A percentile compares a stretch with the other conserved stretches of the same genome.
phyloP scores from a whole-genome alignment of 2,888 invertebrate genomes.

The Sinodicranocentrus sp. region DNA sequence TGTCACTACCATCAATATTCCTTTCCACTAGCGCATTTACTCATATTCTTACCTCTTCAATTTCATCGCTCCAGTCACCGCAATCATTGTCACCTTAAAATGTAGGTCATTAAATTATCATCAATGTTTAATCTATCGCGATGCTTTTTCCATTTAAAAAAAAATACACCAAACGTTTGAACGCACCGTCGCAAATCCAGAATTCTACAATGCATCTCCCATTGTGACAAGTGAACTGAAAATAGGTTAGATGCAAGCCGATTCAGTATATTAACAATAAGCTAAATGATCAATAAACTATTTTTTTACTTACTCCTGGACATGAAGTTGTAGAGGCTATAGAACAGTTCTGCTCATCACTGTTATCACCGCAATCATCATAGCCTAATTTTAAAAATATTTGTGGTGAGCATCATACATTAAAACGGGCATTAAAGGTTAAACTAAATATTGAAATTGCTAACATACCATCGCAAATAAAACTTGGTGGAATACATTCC shows the following conservation, averaged over 20 bases:
- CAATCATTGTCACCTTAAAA: constrained; percentile 8
- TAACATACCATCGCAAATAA: constrained; percentile 11
- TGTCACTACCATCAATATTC: not conserved
- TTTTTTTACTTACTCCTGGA: constrained; percentile 38
- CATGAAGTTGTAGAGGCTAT: constrained; percentile 9
- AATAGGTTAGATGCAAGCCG: not conserved
- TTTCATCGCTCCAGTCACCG: constrained; percentile 32
- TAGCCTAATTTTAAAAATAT: not conserved
- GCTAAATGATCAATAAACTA: too few species aligned
- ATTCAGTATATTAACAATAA: too few species aligned
- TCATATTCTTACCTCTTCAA: constrained; percentile 34
- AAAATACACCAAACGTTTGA: too few species aligned
- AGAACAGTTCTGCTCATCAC: constrained; percentile 21
- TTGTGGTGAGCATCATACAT: not conserved
- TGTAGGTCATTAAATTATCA: not conserved
- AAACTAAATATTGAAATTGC: not conserved
- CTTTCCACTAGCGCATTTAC: not conserved
- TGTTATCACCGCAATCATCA: not conserved
- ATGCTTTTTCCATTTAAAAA: too few species aligned
- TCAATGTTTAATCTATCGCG: too few species aligned
- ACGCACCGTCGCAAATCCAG: constrained; percentile 14
- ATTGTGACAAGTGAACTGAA: not conserved
- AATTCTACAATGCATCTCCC: not conserved
- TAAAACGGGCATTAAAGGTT: not conserved
- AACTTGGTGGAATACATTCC: not conserved